These are phyloP conservation scores for Cydia strobilella DNA, from an alignment of 1,140 invertebrate species.

Conservation along the genomic window DNA sequence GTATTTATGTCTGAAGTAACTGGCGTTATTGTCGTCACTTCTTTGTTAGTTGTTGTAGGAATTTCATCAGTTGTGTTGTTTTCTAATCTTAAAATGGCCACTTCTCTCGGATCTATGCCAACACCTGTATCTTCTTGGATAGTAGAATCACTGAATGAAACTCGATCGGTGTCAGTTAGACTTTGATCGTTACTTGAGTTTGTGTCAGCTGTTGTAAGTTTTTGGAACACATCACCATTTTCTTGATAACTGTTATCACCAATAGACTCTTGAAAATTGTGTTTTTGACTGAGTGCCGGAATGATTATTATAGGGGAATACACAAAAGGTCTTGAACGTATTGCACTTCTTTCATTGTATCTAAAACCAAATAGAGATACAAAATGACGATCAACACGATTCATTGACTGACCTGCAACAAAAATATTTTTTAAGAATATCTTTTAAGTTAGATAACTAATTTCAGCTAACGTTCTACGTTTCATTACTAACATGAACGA, in stretches of 20 bases:
- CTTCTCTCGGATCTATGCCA: conserved; percentile 39
- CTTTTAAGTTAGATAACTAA: neutral
- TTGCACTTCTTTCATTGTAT: conserved; percentile 44
- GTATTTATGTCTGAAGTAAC: conserved; percentile 28
- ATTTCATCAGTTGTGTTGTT: conserved; percentile 25
- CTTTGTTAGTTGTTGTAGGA: conserved; percentile 32
- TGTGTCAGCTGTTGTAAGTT: neutral
- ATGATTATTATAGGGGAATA: conserved; percentile 55
- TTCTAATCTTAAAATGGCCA: conserved; percentile 26
- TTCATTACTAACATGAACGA: conserved; percentile 38
- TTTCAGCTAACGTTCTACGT: neutral
- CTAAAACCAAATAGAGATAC: conserved; percentile 44
- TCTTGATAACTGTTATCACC: conserved; percentile 37
- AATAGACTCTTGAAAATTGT: conserved; percentile 43
- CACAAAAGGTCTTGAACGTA: conserved; percentile 47
- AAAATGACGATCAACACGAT: conserved; percentile 28
- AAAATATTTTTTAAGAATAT: conserved; percentile 5
- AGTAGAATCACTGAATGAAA: neutral
- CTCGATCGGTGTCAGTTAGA: neutral
- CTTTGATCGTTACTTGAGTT: conserved; percentile 18
- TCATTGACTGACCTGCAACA: conserved; percentile 29
- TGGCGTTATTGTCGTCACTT: conserved; percentile 33
- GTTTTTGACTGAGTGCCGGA: conserved; percentile 50
- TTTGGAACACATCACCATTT: conserved; percentile 13
- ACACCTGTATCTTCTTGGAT: conserved; percentile 33